phyloP scores from a whole-genome alignment of 2,113 vertebrate species.

The Chloroceryle aenea region DNA sequence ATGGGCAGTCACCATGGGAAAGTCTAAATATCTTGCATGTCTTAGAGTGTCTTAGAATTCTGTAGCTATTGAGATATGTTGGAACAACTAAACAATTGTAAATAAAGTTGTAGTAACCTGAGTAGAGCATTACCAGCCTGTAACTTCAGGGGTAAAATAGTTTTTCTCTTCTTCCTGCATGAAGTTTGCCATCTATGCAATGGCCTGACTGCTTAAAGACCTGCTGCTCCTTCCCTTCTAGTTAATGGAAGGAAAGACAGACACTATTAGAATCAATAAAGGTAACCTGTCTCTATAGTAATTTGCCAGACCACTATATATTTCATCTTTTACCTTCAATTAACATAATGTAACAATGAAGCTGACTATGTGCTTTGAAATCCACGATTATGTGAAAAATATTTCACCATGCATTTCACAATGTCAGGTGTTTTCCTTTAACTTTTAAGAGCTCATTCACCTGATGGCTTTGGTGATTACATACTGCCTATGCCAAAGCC shows the following conservation, averaged over 20 bases:
- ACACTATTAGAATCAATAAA: background rate
- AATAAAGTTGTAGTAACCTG: background rate
- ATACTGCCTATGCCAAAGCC: slow-evolving; percentile 42
- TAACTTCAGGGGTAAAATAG: background rate
- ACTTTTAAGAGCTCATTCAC: background rate
- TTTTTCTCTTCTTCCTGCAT: background rate
- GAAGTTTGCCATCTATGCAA: background rate
- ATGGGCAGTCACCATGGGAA: background rate
- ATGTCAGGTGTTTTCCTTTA: background rate
- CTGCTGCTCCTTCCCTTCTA: background rate
- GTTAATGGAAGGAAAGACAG: background rate
- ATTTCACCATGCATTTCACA: background rate
- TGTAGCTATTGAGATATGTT: background rate
- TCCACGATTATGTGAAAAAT: background rate
- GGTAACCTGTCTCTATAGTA: background rate
- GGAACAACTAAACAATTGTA: background rate
- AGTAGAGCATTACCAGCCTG: background rate
- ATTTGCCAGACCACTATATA: background rate
- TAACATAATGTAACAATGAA: slow-evolving; percentile 33
- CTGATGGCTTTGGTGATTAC: background rate
- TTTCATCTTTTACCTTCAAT: slow-evolving; percentile 36
- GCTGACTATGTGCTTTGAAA: background rate
- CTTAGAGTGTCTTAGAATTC: background rate
- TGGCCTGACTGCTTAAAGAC: background rate
- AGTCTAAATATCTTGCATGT: background rate